phyloP scores from a whole-genome alignment of 2,888 invertebrate species.

The Coleophora deauratella region DNA sequence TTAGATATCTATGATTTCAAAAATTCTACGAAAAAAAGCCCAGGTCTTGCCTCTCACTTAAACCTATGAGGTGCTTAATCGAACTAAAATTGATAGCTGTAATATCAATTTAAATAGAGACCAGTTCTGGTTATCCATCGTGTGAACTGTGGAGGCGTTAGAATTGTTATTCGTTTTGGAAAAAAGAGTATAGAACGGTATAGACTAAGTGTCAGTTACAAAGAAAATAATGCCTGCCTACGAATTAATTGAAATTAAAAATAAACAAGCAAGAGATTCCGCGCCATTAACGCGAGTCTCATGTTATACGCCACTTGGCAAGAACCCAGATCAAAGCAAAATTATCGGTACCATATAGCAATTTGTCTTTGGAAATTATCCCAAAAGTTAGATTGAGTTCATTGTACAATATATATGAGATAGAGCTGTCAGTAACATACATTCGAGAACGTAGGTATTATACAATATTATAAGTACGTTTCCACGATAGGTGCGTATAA shows the following conservation, averaged over 20 bases:
- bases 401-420: background rate
- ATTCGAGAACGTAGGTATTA: too few species aligned
- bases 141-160: conserved; percentile 11
- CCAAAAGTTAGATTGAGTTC: conserved; percentile 6
- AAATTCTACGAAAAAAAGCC: too few species aligned
- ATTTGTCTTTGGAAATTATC: conserved; percentile 4
- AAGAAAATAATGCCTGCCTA: too few species aligned
- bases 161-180: too few species aligned
- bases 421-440: conserved; percentile 1
- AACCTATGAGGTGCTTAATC: conserved; percentile 16
- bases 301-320: background rate
- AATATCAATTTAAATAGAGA: conserved; percentile 41
- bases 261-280: too few species aligned
- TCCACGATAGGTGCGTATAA: too few species aligned
- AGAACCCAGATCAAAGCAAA: conserved; percentile 11
- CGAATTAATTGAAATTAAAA: too few species aligned
- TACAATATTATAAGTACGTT: too few species aligned
- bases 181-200: too few species aligned
- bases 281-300: too few species aligned
- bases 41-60: background rate
- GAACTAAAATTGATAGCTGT: conserved; percentile 42
- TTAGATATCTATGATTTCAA: too few species aligned
- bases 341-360: background rate
- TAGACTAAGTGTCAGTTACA: too few species aligned
- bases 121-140: conserved; percentile 23